A percentile compares a stretch with the other conserved stretches of the same genome.
Evolutionary conservation across 2,888 invertebrate genomes (phyloP).

Genomic region (Heliconius erato): DNA sequence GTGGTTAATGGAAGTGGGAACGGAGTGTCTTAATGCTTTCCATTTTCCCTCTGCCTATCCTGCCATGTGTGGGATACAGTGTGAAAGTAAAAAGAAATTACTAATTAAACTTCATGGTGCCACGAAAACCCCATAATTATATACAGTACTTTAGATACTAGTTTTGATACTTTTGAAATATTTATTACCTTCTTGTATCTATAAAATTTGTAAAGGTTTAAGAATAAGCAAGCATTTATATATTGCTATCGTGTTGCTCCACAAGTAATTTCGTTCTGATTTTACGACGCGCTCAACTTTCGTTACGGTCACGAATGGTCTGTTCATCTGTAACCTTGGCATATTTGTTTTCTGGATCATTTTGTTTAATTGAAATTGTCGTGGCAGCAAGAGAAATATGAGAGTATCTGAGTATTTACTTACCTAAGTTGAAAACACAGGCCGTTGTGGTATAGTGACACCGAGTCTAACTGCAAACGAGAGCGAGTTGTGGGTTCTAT

Average conservation of each 20-base stretch:
- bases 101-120: too few relatives aligned
- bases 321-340: slow-evolving; percentile 31
- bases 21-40: too few relatives aligned
- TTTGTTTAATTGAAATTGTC: neutral
- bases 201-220: neutral
- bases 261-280: slow-evolving; percentile 20
- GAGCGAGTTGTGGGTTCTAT: neutral
- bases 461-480: neutral
- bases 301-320: slow-evolving; percentile 35
- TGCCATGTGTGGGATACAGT: too few relatives aligned
- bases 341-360: slow-evolving; percentile 25
- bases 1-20: too few relatives aligned
- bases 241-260: neutral
- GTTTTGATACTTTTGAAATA: neutral
- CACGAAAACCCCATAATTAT: too few relatives aligned
- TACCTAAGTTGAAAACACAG: neutral
- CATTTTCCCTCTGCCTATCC: too few relatives aligned
- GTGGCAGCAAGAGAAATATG: neutral
- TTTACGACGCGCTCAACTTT: slow-evolving; percentile 25
- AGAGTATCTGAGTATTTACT: neutral
- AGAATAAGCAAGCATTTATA: slow-evolving; percentile 6
- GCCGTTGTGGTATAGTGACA: neutral
- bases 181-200: neutral
- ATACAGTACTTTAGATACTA: neutral
- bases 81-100: too few relatives aligned